Evolutionary conservation across 2,113 vertebrate genomes (phyloP), one percentile per base, ranked within the genome.

Genomic region (Mesembrinibis cayennensis): DNA sequence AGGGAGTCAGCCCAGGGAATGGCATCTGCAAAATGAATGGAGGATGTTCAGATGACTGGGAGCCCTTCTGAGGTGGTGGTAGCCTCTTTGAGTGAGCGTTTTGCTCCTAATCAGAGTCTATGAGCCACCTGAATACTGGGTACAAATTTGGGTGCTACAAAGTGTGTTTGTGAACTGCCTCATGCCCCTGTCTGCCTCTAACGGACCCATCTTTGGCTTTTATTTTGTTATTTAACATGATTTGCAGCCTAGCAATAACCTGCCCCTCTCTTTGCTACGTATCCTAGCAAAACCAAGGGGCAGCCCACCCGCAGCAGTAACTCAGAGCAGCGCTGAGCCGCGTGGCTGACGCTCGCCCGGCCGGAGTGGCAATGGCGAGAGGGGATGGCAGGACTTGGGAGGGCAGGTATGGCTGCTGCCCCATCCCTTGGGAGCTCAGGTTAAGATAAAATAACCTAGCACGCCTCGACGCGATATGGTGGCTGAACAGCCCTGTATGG

Each of bases 261-360:
- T 50, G 58, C 32, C 66, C 32, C 55, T 17, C 29, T 38, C 22
- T 56, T 83, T n/a, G 30, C 49, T 49, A 0, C 6, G 36, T 17
- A 9, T n/a, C 59, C 42, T 12, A 2, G n/a, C n/a, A 56, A 25
- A 70, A 7, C 49, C 20, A 3, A 20, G n/a, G 49, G 50, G 29
- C 34, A 11, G 27, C 6, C 36, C 13, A 1, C 25, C 0, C 1
- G 25, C 29, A 11, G 34, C 49, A 18, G 23, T 6, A 25, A 7
- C 65, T 22, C 34, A 2, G 65, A 62, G 65, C 4, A 11, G 9
- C 5, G 7, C 74, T 6, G 63, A 36, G 53, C 72, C 44, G 52
- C 4, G 4, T 2, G 45, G 73, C 38, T 66, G n/a, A 29, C 1
- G 16, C 40, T 56, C 1, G 7, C 38, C 69, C 0, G 2, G 25